A percentile compares a stretch with the other conserved stretches of the same genome.
Evolutionary conservation across 2,797 vertebrate genomes (phyloP).

Genomic region (Chelon auratus): DNA sequence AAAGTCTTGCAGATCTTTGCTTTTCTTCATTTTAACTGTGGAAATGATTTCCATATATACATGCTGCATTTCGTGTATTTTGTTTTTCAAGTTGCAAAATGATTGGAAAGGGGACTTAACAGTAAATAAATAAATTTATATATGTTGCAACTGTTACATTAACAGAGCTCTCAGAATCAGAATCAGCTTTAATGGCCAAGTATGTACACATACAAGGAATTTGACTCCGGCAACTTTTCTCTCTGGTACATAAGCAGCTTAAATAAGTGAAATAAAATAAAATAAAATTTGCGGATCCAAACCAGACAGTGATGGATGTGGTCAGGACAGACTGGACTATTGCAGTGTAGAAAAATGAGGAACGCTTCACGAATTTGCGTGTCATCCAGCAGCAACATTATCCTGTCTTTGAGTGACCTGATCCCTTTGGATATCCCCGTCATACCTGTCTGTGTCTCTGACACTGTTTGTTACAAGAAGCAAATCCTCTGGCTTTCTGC

Average conservation of each 20-base stretch:
- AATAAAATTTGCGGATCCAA: no score
- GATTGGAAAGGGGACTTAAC: neutral
- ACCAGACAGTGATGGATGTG: no score
- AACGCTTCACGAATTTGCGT: no score
- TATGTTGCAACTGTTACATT: neutral
- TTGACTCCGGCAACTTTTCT: no score
- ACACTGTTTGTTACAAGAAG: conserved; percentile 6
- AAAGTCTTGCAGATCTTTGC: neutral
- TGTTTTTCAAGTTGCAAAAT: neutral
- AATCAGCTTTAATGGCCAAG: no score
- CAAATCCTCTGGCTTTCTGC: conserved; percentile 31
- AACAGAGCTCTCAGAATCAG: neutral
- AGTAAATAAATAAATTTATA: neutral
- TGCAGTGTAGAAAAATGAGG: no score
- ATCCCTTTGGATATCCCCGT: conserved; percentile 1
- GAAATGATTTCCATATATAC: no score
- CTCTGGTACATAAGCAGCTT: no score
- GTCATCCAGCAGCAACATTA: neutral
- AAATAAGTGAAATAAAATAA: no score
- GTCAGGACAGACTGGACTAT: no score
- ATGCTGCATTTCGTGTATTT: no score
- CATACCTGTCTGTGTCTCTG: neutral
- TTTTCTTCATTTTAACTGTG: neutral
- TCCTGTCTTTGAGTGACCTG: conserved; percentile 13
- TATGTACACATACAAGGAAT: no score